Evolutionary conservation across 92 coral and sea anemone species (phyloP), one percentile per base, ranked within the genome.

Genomic region (Pocillopora grandis): DNA sequence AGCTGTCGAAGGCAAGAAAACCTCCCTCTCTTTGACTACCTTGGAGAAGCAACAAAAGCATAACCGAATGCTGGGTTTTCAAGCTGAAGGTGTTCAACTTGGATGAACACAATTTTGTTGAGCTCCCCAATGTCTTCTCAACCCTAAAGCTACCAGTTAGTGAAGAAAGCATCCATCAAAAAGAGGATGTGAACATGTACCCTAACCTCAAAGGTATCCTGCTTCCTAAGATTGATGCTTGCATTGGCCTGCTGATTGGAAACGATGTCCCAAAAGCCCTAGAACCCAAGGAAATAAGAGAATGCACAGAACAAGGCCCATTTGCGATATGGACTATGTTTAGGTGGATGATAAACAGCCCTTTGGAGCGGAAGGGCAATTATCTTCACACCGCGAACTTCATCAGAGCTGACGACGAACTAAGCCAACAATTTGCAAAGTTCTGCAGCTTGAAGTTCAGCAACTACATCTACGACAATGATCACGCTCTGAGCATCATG

Each of bases 191-290:
- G 14, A 77, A 55, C 75, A 52, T 62, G 62, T 87, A 84, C 76
- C 86, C 90, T 20, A 75, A 64, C 67, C 63, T 81, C 35, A 57
- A 74, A 21, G 86, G 76, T 36, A 82, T 87, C 65, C n/a, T n/a
- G n/a, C 62, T 87, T 0, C 75, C 74, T 23, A 66, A 72, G 33
- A 81, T 87, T 27, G 55, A 71, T 21, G 87, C 75, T 9, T 57
- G 72, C 9, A 84, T 87, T 20, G 90, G 85, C 62, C 75, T 87
- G 80, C 81, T 87, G 52, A 87, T 87, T 65, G 90, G 90, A 63
- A 82, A 87, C 17, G 81, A 80, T 49, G 80, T 62, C 31, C 78
- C 17, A 23, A 80, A 75, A 15, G 90, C 90, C 18, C 72, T 87
- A 21, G 90, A 87, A 72, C 90, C 87, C 10, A 66, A 80, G 68